Evolutionary conservation across 2,888 invertebrate genomes (phyloP).

Genomic region (Cephonodes hylas): DNA sequence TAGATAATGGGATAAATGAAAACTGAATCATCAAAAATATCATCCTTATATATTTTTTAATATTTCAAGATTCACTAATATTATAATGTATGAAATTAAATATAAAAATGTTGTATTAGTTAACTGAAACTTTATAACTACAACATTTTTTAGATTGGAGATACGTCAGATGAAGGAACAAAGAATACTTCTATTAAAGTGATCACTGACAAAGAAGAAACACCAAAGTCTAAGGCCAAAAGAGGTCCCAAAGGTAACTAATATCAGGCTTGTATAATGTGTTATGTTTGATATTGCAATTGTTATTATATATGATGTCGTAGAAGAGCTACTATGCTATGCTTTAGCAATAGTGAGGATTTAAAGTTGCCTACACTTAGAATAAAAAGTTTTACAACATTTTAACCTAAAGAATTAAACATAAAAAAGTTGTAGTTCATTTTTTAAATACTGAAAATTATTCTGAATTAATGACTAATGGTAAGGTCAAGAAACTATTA

Average conservation of each 20-base stretch:
- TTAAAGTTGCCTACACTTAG: not conserved
- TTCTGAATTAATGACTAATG: no score
- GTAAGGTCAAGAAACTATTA: no score
- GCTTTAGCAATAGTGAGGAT: not conserved
- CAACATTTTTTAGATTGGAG: conserved; percentile 57
- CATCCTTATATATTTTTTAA: no score
- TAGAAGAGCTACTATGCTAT: not conserved
- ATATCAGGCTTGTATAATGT: not conserved
- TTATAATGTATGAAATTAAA: no score
- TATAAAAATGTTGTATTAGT: no score
- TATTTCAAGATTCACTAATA: no score
- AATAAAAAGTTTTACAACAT: not conserved
- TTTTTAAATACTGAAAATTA: no score
- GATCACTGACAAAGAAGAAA: conserved; percentile 41
- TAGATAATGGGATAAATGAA: no score
- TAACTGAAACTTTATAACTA: no score
- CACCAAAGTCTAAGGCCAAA: conserved; percentile 35
- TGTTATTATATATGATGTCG: conserved; percentile 13
- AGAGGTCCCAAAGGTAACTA: conserved; percentile 27
- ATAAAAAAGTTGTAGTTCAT: no score
- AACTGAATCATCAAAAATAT: no score
- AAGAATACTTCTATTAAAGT: conserved; percentile 58
- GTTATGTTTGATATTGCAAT: not conserved
- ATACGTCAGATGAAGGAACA: conserved; percentile 51
- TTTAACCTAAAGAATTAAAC: no score